These are phyloP conservation scores for Trididemnum miniatum DNA, from an alignment of 23 tunicate species.

Conservation along the genomic window DNA sequence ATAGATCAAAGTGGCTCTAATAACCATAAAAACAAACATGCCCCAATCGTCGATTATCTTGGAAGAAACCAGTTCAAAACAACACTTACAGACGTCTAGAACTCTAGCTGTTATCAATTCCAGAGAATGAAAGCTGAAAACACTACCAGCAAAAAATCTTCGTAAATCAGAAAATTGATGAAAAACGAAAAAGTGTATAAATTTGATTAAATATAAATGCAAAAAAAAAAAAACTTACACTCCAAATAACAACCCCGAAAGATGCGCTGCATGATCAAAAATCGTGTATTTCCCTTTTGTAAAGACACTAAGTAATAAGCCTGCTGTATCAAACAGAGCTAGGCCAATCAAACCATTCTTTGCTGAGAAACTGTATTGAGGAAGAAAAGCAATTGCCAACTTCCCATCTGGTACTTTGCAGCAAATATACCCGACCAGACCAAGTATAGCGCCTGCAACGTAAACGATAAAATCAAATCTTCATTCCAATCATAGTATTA, in stretches of 20 bases:
- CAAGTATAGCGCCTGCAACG: slow-evolving; percentile 69
- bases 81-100: no score
- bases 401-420: slow-evolving; percentile 44
- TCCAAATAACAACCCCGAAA: slow-evolving; percentile 26
- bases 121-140: no score
- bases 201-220: neutral
- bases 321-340: slow-evolving; percentile 57
- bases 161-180: neutral
- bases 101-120: no score
- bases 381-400: slow-evolving; percentile 62
- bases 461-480: neutral
- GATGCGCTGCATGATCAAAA: slow-evolving; percentile 39
- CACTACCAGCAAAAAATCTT: neutral
- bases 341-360: slow-evolving; percentile 54
- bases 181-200: neutral
- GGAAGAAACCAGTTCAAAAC: no score
- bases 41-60: no score
- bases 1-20: no score
- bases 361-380: slow-evolving; percentile 57
- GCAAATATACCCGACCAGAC: slow-evolving; percentile 70
- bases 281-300: slow-evolving; percentile 64
- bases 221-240: neutral
- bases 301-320: slow-evolving; percentile 34
- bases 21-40: no score
- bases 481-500: neutral